Percentiles rank a stretch among this genome's conserved stretches.
Conservation (phyloP, 1,140 invertebrate species). For the Zaprionus tsacasi region DNA sequence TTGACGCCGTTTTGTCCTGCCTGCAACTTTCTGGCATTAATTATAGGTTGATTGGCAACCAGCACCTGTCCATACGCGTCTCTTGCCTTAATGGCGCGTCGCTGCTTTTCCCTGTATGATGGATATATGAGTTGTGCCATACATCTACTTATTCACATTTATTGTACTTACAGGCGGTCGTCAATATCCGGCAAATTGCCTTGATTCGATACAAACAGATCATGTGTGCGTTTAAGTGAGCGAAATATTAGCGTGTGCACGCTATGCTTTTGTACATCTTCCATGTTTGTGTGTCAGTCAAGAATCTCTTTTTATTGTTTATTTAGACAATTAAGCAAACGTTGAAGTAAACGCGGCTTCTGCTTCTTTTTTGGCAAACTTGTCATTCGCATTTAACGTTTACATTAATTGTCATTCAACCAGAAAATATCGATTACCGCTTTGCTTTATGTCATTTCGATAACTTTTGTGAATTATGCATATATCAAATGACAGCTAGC, state of each 20-base stretch:
- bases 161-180: conserved; percentile 89
- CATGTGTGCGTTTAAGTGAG: conserved; percentile 98
- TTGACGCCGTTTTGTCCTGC: conserved; percentile 69
- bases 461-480: not conserved
- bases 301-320: conserved; percentile 24
- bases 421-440: conserved; percentile 5
- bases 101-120: conserved; percentile 89
- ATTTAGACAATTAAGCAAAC: not conserved
- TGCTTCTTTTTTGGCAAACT: conserved; percentile 4
- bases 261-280: conserved; percentile 98
- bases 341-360: conserved; percentile 49
- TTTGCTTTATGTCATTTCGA: not conserved
- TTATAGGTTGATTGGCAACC: conserved; percentile 88
- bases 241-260: conserved; percentile 98
- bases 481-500: not conserved
- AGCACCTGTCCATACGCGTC: conserved; percentile 95
- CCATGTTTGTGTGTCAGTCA: conserved; percentile 63
- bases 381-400: conserved; percentile 16
- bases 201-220: conserved; percentile 98
- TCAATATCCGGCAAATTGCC: conserved; percentile 93
- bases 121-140: not conserved
- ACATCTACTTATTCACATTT: not conserved
- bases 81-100: conserved; percentile 91
- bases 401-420: not conserved
- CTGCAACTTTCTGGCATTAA: conserved; percentile 85